Percentiles rank a stretch among this genome's conserved stretches.
These are phyloP conservation scores for Cancer borealis DNA, from an alignment of 2,888 invertebrate genomes.

Conservation along the genomic window DNA sequence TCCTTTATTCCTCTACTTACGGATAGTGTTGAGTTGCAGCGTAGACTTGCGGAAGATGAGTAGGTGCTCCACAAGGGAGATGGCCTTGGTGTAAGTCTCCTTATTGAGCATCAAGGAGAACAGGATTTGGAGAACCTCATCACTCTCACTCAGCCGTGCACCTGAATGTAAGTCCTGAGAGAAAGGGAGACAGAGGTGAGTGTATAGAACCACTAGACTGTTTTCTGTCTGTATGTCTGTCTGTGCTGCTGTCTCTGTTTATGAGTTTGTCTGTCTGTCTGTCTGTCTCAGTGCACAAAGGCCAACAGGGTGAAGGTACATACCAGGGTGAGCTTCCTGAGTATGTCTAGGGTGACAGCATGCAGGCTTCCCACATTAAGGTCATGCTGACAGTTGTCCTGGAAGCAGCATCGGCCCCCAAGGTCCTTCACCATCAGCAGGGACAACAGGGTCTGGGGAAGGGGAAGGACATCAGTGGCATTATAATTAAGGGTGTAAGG, in stretches of 20 bases:
- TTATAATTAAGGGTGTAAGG: background rate
- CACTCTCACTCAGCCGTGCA: slow-evolving; percentile 62
- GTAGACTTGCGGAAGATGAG: slow-evolving; percentile 66
- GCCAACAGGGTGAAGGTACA: background rate
- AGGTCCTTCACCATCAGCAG: slow-evolving; percentile 58
- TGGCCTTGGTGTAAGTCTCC: slow-evolving; percentile 66
- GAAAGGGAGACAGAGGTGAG: background rate
- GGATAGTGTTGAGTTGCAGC: slow-evolving; percentile 68
- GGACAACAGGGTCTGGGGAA: slow-evolving; percentile 60
- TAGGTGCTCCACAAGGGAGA: slow-evolving; percentile 64
- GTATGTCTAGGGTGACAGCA: slow-evolving; percentile 58
- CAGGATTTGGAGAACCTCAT: slow-evolving; percentile 69
- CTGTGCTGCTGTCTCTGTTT: background rate
- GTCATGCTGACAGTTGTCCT: slow-evolving; percentile 46
- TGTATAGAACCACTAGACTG: background rate
- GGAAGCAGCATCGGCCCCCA: slow-evolving; percentile 49
- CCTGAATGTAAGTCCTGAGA: background rate
- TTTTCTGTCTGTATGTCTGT: background rate
- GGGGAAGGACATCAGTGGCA: background rate
- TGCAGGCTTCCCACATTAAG: slow-evolving; percentile 55
- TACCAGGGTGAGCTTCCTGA: slow-evolving; percentile 59
- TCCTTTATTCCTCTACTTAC: slow-evolving; percentile 35
- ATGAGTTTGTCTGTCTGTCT: background rate
- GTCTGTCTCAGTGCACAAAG: background rate
- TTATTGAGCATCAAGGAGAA: slow-evolving; percentile 60